Evolutionary conservation across 1,140 invertebrate species (phyloP), one percentile per base, ranked within the genome.

Genomic region (Oryctes rhinoceros): DNA sequence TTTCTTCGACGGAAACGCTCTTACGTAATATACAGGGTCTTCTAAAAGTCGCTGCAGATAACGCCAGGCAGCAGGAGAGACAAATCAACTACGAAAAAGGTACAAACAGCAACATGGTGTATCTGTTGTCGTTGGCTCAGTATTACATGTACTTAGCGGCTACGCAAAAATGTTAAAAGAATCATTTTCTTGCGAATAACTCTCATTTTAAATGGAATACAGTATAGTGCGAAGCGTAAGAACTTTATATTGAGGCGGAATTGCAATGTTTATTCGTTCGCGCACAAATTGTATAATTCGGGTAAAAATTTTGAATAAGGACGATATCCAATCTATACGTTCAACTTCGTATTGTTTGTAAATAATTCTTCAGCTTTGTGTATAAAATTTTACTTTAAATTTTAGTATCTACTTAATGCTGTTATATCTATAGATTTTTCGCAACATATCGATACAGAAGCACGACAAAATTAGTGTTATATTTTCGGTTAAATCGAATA

Each of bases 81-180:
- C 96, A 98, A 89, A 96, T 97, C 87, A 97, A 95, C 90, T 96
- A 97, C 88, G 97, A 98, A 90, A 98, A 97, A 96, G 96, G 97
- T 98, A 90, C 87, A 85, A 88, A 88, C 84, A 88, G 87, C 81
- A 88, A 88, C 88, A 87, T 86, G 84, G 85, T 88, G 80, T 88
- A 87, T 85, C 84, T 88, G 67, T 82, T 88, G 78, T 87, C 86
- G 77, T 80, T 88, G 67, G 87, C 87, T 9, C 87, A 88, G 82
- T 88, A 88, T 82, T 88, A 88, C 79, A 88, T 88, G 85, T 88
- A 88, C 80, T 82, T 88, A 78, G 87, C 87, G 9, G 87, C 87
- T 18, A 88, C 87, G 81, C 87, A 88, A 59, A 88, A 86, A 80
- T 85, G 86, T 84, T 87, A 78, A 78, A 44, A 44, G 39, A 44